phyloP scores from a whole-genome alignment of 1,140 invertebrate species.

The Dendroctonus valens region DNA sequence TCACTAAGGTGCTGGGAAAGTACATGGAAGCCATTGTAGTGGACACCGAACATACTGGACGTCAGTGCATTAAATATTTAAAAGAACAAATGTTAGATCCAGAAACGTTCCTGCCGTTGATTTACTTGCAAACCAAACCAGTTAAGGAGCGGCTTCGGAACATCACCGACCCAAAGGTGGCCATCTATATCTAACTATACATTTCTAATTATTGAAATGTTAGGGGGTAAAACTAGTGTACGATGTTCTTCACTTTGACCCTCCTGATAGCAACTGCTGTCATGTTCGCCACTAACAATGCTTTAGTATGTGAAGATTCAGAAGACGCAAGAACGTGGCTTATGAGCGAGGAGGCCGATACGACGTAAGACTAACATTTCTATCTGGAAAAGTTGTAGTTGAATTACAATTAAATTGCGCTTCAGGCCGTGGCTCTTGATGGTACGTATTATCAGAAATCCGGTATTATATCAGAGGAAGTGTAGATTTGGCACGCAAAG shows the following conservation, averaged over 20 bases:
- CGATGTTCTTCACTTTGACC: constrained; percentile 96
- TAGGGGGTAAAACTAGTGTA: constrained; percentile 88
- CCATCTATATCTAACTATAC: not conserved
- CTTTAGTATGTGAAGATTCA: constrained; percentile 96
- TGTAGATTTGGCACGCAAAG: constrained; percentile 93
- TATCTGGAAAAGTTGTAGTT: too few species aligned
- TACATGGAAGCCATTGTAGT: constrained; percentile 99
- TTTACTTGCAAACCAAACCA: constrained; percentile 96
- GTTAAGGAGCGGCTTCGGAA: constrained; percentile 61
- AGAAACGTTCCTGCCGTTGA: constrained; percentile 96
- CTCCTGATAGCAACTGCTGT: constrained; percentile 95
- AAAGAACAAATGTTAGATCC: constrained; percentile 98
- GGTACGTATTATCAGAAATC: constrained; percentile 99
- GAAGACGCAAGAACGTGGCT: constrained; percentile 98
- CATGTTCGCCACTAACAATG: constrained; percentile 98
- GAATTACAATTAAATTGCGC: not conserved
- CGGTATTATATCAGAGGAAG: constrained; percentile 97
- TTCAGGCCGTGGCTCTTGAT: constrained; percentile 82
- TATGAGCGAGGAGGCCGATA: constrained; percentile 80
- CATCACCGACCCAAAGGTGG: constrained; percentile 84
- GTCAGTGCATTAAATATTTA: constrained; percentile 95
- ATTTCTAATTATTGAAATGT: not conserved
- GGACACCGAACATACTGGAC: constrained; percentile 96
- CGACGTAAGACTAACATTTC: constrained; percentile 37
- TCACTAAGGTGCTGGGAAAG: constrained; percentile 98